These are phyloP conservation scores for Eristalis intricaria DNA, from an alignment of 2,888 invertebrate genomes.

Conservation along the genomic window DNA sequence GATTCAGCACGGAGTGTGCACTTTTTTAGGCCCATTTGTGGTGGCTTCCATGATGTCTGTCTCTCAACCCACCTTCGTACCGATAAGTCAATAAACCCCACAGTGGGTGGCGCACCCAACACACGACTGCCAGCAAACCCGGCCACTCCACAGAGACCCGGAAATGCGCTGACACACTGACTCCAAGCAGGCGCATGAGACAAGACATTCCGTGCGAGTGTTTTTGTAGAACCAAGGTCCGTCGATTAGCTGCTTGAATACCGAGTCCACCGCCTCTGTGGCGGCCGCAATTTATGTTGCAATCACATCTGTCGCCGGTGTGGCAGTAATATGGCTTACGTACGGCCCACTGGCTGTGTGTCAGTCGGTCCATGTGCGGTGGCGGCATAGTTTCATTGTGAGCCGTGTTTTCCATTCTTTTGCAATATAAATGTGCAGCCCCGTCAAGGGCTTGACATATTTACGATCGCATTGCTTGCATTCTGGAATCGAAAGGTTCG, in stretches of 20 bases:
- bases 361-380: too few relatives aligned
- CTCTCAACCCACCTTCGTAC: too few relatives aligned
- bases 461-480: neutral
- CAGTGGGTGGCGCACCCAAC: neutral
- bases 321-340: too few relatives aligned
- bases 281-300: too few relatives aligned
- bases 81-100: neutral
- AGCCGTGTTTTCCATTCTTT: too few relatives aligned
- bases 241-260: neutral
- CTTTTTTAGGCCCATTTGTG: constrained; percentile 10
- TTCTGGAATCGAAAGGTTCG: neutral
- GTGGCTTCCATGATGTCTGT: neutral
- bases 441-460: neutral
- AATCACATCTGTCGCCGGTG: too few relatives aligned
- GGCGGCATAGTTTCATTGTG: too few relatives aligned
- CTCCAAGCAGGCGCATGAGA: neutral
- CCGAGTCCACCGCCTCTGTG: too few relatives aligned
- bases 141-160: neutral
- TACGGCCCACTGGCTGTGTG: too few relatives aligned
- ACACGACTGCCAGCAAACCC: neutral
- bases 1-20: neutral
- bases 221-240: neutral
- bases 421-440: too few relatives aligned
- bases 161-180: neutral
- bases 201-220: neutral